Conservation (phyloP, 2,888 invertebrate species). For the Hybos culiciformis region DNA sequence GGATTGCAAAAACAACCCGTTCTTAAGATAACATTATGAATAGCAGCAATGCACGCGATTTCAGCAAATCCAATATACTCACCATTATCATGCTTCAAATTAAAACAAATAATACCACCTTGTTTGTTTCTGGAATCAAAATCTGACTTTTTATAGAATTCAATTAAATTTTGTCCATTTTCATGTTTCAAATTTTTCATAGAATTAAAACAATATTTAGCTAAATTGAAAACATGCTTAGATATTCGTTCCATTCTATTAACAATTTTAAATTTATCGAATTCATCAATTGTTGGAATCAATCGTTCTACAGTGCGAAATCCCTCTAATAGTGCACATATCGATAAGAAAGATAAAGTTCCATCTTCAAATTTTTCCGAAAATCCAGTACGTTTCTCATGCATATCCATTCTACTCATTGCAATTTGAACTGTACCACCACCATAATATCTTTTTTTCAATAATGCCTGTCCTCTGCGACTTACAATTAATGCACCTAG, state of each 20-base stretch:
- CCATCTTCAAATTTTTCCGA: constrained; percentile 91
- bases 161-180: constrained; percentile 55
- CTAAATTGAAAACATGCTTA: constrained; percentile 59
- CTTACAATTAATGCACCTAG: constrained; percentile 74
- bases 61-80: constrained; percentile 78
- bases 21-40: constrained; percentile 72
- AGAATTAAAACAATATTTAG: constrained; percentile 54
- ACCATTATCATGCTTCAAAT: constrained; percentile 63
- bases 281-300: constrained; percentile 36
- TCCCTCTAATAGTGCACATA: constrained; percentile 68
- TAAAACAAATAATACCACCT: constrained; percentile 82
- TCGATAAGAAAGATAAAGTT: constrained; percentile 73
- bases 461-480: constrained; percentile 32
- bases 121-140: constrained; percentile 50
- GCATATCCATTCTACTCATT: constrained; percentile 54
- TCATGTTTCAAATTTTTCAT: constrained; percentile 50
- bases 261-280: no score
- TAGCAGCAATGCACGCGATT: constrained; percentile 77
- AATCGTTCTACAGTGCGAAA: constrained; percentile 57
- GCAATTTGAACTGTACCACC: constrained; percentile 88
- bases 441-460: constrained; percentile 64
- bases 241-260: constrained; percentile 50
- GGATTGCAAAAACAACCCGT: constrained; percentile 97
- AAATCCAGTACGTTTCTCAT: constrained; percentile 52
- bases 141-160: constrained; percentile 59